Evolutionary conservation across 2,797 vertebrate genomes (phyloP).

Genomic region (Tragelaphus oryx): DNA sequence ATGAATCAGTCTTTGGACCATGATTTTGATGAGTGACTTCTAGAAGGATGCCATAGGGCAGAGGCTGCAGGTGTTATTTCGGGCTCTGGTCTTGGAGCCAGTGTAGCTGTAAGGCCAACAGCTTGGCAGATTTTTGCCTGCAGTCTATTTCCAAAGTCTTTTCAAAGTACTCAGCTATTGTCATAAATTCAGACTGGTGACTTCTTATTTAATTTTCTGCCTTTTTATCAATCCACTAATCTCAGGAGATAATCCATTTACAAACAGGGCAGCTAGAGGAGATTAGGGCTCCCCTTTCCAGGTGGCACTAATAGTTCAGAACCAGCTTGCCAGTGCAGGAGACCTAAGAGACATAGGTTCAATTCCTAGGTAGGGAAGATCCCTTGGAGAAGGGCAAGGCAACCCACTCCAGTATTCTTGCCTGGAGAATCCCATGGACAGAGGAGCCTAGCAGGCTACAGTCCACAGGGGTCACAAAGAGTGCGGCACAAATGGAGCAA

Average conservation of each 20-base stretch:
- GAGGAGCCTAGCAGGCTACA: too few relatives aligned
- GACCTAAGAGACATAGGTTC: not conserved
- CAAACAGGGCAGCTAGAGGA: not conserved
- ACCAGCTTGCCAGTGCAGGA: not conserved
- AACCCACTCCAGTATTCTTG: not conserved
- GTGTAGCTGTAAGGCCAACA: not conserved
- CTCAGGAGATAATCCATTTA: not conserved
- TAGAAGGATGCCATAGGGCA: not conserved
- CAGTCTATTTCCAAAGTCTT: not conserved
- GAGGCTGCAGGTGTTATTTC: not conserved
- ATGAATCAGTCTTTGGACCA: not conserved
- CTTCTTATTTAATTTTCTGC: not conserved
- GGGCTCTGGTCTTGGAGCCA: not conserved
- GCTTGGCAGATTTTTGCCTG: not conserved
- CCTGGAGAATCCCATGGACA: too few relatives aligned
- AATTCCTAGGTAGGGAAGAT: not conserved
- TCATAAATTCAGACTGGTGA: not conserved
- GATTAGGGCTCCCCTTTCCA: not conserved
- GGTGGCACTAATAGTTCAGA: not conserved
- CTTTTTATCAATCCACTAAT: not conserved
- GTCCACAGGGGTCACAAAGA: not conserved
- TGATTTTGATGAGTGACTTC: not conserved
- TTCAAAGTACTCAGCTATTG: not conserved
- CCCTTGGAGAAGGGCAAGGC: not conserved
- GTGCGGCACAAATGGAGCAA: rapidly evolving